Evolutionary conservation across 37 sponge, comb jelly and placozoan genomes (phyloP), one percentile per base, ranked within the genome.

Genomic region (Geodia barretti): DNA sequence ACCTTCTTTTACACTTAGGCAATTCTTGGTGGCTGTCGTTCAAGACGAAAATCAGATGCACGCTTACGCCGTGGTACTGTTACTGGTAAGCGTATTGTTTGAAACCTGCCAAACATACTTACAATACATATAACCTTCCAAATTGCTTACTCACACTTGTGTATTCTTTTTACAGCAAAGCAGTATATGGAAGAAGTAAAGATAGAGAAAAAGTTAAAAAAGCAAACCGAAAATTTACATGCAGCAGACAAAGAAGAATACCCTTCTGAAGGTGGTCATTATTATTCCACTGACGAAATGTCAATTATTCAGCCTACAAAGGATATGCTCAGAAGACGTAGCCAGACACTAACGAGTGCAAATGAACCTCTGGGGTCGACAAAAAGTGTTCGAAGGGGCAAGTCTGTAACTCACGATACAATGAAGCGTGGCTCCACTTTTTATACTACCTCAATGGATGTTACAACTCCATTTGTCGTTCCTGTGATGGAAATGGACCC

Each of bases 1-100:
- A 47, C 11, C 54, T 47, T 47, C 14, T 47, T 14, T 47, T 14
- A 5, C 11, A 11, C 60, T 4, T 39, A 80, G 81, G 81, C 81
- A 35, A 80, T 80, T 70, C 23, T 60, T 39, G 26, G 58, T 58
- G 81, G 81, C 19, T 60, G 42, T 33, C n/a, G 20, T 21, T 60
- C 40, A 19, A 42, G 79, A 28, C 42, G 65, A 29, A 31, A 67
- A 5, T 79, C 69, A 9, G 54, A 31, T 41, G 60, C 61, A 42
- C 70, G 71, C 9, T 61, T 80, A 4, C 68, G 69, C 7, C 4
- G 58, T 30, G 81, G 81, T 35, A 80, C 81, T 58, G 37, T 34
- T 3, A 80, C 81, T 68, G 79, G 79, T 79, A 43, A 3, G 63
- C 3, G 40, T 39, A 11, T 4, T 28, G 70, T 28, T n/a, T n/a